phyloP scores from a whole-genome alignment of 2,888 invertebrate genomes.

The Heliconius hortense region DNA sequence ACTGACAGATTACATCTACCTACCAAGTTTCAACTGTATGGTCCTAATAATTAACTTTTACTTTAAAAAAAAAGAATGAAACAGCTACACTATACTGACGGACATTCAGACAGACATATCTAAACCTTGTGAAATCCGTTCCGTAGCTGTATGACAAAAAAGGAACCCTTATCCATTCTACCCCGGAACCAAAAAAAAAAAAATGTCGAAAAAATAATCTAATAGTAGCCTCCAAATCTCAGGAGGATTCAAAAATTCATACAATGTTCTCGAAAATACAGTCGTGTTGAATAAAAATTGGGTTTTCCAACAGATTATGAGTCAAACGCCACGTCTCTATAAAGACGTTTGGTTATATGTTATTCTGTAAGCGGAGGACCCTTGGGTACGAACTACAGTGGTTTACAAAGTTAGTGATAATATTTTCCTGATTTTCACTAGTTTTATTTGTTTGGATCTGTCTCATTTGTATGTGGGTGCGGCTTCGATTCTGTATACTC shows the following conservation, averaged over 20 bases:
- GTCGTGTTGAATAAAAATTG: conserved; percentile 37
- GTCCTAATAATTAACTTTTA: too few relatives aligned
- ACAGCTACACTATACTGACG: too few relatives aligned
- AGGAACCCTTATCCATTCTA: background rate
- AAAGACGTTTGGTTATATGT: conserved; percentile 39
- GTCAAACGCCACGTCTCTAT: conserved; percentile 32
- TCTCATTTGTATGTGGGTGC: conserved; percentile 14
- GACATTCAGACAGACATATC: too few relatives aligned
- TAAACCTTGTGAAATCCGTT: too few relatives aligned
- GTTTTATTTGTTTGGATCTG: conserved; percentile 6
- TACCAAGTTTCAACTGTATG: too few relatives aligned
- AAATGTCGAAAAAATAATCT: background rate
- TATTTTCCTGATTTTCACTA: conserved; percentile 17
- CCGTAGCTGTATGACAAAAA: too few relatives aligned
- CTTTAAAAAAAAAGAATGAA: too few relatives aligned
- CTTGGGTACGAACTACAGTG: conserved; percentile 22
- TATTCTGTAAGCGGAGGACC: conserved; percentile 36
- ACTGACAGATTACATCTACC: too few relatives aligned
- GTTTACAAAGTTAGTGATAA: conserved; percentile 14
- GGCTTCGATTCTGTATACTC: background rate
- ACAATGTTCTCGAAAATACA: conserved; percentile 38
- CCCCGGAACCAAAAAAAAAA: background rate
- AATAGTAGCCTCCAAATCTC: conserved; percentile 45
- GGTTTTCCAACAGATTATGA: conserved; percentile 42
- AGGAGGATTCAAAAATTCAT: conserved; percentile 47